Conservation (phyloP, 2,888 invertebrate genomes). For the Pandemis cinnamomeana region DNA sequence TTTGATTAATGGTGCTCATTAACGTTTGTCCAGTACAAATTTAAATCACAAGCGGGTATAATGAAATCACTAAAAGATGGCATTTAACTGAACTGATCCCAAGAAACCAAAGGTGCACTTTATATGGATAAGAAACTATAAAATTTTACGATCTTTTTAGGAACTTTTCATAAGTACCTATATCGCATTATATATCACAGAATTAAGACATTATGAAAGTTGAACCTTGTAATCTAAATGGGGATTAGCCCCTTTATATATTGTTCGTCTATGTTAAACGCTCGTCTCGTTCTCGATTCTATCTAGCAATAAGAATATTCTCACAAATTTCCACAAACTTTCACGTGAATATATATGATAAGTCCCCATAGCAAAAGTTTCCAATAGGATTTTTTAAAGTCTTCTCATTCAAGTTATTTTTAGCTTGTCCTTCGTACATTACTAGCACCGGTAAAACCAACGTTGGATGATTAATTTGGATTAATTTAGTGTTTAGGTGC, state of each 20-base stretch:
- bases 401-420: too few species aligned
- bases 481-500: too few species aligned
- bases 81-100: constrained; percentile 6
- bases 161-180: background rate
- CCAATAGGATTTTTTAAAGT: too few species aligned
- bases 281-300: background rate
- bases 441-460: too few species aligned
- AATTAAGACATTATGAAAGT: background rate
- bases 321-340: too few species aligned
- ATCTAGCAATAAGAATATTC: too few species aligned
- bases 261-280: background rate
- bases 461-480: too few species aligned
- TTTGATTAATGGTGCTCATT: background rate
- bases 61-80: background rate
- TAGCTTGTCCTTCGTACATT: too few species aligned
- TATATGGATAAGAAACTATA: background rate
- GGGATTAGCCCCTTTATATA: background rate
- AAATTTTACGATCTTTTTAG: background rate
- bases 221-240: background rate
- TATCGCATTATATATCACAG: background rate
- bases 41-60: background rate
- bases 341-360: too few species aligned
- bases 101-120: background rate
- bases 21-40: background rate
- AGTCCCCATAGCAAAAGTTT: too few species aligned